Conservation (phyloP, 2,888 invertebrate genomes). For the Boloria selene region DNA sequence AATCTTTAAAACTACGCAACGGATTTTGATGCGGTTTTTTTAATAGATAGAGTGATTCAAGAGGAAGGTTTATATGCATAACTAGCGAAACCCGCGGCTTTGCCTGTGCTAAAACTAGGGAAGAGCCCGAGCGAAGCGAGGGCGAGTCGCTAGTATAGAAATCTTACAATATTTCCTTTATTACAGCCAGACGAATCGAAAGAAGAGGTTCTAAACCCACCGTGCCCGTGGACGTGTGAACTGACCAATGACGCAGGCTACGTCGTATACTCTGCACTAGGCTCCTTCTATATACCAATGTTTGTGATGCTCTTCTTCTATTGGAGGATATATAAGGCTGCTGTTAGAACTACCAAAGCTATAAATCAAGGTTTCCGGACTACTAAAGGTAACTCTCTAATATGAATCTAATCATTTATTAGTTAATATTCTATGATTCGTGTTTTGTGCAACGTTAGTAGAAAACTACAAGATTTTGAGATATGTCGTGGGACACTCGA, state of each 20-base stretch:
- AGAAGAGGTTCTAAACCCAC: conserved; percentile 73
- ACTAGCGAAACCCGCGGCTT: too few relatives aligned
- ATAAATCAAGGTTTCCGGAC: conserved; percentile 95
- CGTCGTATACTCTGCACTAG: conserved; percentile 97
- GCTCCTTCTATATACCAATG: conserved; percentile 99
- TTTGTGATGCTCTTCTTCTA: conserved; percentile 99
- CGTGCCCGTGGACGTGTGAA: conserved; percentile 93
- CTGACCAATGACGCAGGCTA: conserved; percentile 97
- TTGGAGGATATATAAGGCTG: conserved; percentile 97
- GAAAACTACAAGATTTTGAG: too few relatives aligned
- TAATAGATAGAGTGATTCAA: too few relatives aligned
- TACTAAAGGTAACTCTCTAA: conserved; percentile 85
- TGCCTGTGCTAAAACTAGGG: too few relatives aligned
- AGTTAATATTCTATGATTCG: too few relatives aligned
- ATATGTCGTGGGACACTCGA: too few relatives aligned
- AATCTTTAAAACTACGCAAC: too few relatives aligned
- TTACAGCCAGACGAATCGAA: conserved; percentile 63
- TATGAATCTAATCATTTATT: not conserved
- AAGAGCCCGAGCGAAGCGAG: too few relatives aligned
- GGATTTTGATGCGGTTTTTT: too few relatives aligned
- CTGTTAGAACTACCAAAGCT: conserved; percentile 94
- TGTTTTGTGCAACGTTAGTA: too few relatives aligned
- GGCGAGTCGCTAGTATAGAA: not conserved
- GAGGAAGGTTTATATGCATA: too few relatives aligned
- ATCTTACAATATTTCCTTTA: not conserved